These are phyloP conservation scores for Proisotoma minuta DNA, from an alignment of 2,888 invertebrate species.

Conservation along the genomic window DNA sequence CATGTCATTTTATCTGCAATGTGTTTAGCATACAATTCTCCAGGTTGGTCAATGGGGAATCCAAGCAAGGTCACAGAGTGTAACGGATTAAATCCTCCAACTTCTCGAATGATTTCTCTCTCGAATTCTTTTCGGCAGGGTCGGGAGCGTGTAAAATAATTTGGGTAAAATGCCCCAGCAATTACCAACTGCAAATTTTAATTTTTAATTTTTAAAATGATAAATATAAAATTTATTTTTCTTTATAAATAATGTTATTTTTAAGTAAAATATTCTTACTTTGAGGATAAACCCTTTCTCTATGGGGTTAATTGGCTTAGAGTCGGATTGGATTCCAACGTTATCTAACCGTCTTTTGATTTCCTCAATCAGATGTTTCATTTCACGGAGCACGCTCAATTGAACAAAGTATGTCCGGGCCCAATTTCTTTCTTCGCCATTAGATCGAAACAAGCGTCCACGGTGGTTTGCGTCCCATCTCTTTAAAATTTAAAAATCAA, in stretches of 20 bases:
- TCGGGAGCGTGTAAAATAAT: constrained; percentile 67
- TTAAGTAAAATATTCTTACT: too few species aligned
- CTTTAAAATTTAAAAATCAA: constrained; percentile 51
- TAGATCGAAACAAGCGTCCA: constrained; percentile 57
- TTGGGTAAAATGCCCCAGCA: constrained; percentile 87
- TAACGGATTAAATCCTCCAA: constrained; percentile 71
- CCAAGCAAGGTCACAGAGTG: constrained; percentile 64
- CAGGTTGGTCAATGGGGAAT: constrained; percentile 61
- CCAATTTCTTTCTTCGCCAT: constrained; percentile 61
- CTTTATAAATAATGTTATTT: too few species aligned
- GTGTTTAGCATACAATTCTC: constrained; percentile 56
- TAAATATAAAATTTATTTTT: constrained; percentile 3
- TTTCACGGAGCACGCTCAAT: constrained; percentile 66
- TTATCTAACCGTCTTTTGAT: constrained; percentile 60
- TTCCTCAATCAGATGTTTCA: constrained; percentile 67
- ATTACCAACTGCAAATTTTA: constrained; percentile 60
- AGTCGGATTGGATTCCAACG: constrained; percentile 57
- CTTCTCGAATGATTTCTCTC: constrained; percentile 60
- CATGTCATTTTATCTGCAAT: constrained; percentile 22
- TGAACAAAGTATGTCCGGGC: constrained; percentile 66
- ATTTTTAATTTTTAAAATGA: too few species aligned
- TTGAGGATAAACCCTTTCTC: constrained; percentile 64
- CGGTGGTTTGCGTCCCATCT: constrained; percentile 64
- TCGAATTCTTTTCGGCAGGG: constrained; percentile 60
- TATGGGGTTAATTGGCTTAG: constrained; percentile 33